phyloP scores from a whole-genome alignment of 2,797 vertebrate species.

The Peromyscus melanophrys region DNA sequence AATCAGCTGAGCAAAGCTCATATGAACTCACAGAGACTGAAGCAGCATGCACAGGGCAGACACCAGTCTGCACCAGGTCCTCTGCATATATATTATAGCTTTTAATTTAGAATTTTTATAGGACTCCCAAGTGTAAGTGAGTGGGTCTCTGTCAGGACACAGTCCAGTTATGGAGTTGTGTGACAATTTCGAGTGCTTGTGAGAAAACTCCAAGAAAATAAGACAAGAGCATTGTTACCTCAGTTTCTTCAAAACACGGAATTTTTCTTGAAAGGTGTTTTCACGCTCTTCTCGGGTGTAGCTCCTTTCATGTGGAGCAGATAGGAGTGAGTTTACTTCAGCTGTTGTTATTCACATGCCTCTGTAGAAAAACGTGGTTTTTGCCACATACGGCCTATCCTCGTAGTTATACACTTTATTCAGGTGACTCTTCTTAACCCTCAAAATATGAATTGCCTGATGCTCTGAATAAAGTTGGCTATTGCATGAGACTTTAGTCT shows the following conservation, averaged over 20 bases:
- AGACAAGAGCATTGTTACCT: neutral
- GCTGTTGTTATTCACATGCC: neutral
- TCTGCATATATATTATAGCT: neutral
- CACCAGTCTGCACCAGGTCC: neutral
- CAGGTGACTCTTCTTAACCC: neutral
- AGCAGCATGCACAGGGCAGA: neutral
- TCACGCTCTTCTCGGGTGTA: neutral
- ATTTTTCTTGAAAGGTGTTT: neutral
- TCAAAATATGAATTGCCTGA: neutral
- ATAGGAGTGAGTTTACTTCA: neutral
- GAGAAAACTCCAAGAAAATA: neutral
- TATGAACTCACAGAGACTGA: neutral
- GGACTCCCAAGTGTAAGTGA: neutral
- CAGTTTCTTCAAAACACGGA: neutral
- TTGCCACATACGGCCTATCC: neutral
- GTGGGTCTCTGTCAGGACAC: neutral
- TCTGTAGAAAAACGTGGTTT: no score
- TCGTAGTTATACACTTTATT: neutral
- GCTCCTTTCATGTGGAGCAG: neutral
- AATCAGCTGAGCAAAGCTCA: neutral
- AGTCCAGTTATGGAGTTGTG: neutral
- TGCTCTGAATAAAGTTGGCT: neutral
- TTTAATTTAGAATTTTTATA: neutral
- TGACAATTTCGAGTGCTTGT: neutral
- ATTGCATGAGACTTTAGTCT: neutral